A percentile compares a stretch with the other conserved stretches of the same genome.
Evolutionary conservation across 1,140 invertebrate species (phyloP).

Genomic region (Pantala flavescens): DNA sequence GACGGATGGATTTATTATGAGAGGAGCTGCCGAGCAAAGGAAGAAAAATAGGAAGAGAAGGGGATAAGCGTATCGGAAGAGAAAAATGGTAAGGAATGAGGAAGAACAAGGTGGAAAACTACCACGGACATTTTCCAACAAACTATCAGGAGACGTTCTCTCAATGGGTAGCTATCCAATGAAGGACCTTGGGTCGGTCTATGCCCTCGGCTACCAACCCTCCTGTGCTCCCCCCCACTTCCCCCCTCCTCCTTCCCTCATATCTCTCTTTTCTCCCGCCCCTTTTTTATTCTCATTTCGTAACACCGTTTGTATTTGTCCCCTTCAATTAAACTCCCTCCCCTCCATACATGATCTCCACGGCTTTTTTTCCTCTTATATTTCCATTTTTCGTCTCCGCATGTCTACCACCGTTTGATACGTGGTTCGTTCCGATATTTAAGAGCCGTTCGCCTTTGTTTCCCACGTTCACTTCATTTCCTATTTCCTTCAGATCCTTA

Average conservation of each 20-base stretch:
- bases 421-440: no score
- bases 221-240: neutral
- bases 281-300: no score
- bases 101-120: neutral
- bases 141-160: constrained; percentile 1
- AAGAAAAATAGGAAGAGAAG: neutral
- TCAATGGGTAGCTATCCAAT: constrained; percentile 1
- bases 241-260: neutral
- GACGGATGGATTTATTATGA: no score
- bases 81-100: neutral
- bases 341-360: neutral
- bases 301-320: no score
- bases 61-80: neutral
- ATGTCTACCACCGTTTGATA: no score
- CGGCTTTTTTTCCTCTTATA: no score
- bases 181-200: constrained; percentile 2
- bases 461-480: no score
- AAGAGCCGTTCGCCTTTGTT: no score
- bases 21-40: neutral
- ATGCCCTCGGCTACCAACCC: neutral
- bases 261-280: no score
- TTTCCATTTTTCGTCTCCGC: no score
- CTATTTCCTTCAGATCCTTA: no score
- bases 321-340: neutral
- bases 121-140: neutral